Base-by-base conservation (phyloP, 1,140 invertebrate genomes). In the Tigriopus japonicus region DNA sequence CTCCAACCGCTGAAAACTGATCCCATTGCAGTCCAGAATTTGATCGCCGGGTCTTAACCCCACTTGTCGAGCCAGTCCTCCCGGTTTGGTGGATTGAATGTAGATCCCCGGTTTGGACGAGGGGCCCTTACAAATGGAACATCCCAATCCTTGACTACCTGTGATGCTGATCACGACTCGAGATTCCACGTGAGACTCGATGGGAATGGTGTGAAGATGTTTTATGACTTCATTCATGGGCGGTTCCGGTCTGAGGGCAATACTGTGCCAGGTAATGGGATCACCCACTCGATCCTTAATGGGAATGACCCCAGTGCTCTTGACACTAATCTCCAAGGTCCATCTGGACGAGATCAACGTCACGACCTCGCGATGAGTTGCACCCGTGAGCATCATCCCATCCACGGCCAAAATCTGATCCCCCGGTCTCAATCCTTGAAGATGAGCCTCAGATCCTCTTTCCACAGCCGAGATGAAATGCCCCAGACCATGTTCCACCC, bases 11-110 rank as follows among this genome's bases (percentile, higher is more conserved):
- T 79, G 82, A 71, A 89, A 88, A 28, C 80, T 76, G 58, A 87
- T 81, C 65, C 86, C 87, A 69, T 96, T 95, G 70, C 90, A 92
- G 66, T 84, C 81, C 17, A 93, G 70, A 52, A 96, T 90, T 69
- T 94, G 87, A 71, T 96, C 91, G 0, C 90, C 90, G 0, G 87
- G 84, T 68, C 86, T 78, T 10, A 96, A 71, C 0, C 90, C 90
- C 1, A 86, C 84, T 63, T 87, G 84, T 56, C 85, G 74, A 0
- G 89, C 90, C 55, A 92, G 80, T 28, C 89, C 87, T 1, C 82
- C 83, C 65, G 87, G 84, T 70, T 86, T 83, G n/a, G 89, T 90
- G 64, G 86, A 87, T 76, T 94, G 84, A 9, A 91, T 80, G 69
- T 86, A 91, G 60, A 91, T 87, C 12, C 87, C 87, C 0, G 85